Conservation (phyloP, 2,797 vertebrate genomes). For the Pseudocheirus occidentalis region DNA sequence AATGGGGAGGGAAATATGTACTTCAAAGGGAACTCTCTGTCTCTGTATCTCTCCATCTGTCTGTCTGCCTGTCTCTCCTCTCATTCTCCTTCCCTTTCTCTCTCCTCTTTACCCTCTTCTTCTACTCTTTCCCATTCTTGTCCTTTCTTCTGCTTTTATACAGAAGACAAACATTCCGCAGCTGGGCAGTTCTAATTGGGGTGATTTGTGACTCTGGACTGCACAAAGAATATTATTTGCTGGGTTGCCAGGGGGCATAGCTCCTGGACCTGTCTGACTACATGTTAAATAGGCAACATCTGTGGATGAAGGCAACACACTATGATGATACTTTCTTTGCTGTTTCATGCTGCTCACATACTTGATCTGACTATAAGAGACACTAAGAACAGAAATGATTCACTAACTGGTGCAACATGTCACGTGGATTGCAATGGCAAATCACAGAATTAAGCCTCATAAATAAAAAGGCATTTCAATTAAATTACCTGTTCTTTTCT, state of each 20-base stretch:
- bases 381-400: not conserved
- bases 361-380: not conserved
- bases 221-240: not conserved
- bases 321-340: not conserved
- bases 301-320: not conserved
- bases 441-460: not conserved
- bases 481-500: not conserved
- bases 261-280: not conserved
- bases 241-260: not conserved
- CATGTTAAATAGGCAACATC: not conserved
- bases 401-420: not conserved
- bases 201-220: not conserved
- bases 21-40: not conserved
- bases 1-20: not conserved
- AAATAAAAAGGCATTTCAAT: not conserved
- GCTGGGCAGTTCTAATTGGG: not conserved
- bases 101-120: not conserved
- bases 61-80: not conserved
- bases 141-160: not conserved
- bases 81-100: not conserved
- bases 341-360: rapidly evolving
- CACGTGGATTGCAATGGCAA: not conserved
- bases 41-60: not conserved
- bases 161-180: not conserved
- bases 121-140: not conserved